Percentiles rank a stretch among this genome's conserved stretches.
Evolutionary conservation across 2,113 vertebrate genomes (phyloP).

Genomic region (Clarias batrachus): DNA sequence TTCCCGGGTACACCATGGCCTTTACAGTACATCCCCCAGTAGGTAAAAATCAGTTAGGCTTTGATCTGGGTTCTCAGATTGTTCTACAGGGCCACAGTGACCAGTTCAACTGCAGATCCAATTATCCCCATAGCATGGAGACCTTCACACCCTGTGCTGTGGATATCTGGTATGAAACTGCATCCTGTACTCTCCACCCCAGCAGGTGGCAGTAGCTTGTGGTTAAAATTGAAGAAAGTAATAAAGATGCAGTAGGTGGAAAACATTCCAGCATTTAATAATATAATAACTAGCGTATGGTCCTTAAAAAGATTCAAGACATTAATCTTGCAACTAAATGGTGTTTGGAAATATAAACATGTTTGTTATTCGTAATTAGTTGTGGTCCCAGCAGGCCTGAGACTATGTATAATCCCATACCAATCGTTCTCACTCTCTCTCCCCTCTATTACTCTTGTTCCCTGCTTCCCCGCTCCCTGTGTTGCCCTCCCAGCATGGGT

Average conservation of each 20-base stretch:
- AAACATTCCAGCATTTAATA: no score
- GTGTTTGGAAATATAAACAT: not conserved
- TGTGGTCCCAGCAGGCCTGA: not conserved
- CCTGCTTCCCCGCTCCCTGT: slow-evolving; percentile 26
- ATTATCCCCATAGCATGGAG: no score
- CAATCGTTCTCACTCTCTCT: slow-evolving; percentile 21
- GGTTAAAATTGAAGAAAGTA: not conserved
- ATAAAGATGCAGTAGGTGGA: not conserved
- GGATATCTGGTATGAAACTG: not conserved
- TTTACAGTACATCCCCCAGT: no score
- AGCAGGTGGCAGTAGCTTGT: not conserved
- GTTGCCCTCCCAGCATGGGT: slow-evolving; percentile 63
- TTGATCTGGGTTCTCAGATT: no score
- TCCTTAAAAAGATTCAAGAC: not conserved
- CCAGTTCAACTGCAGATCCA: no score
- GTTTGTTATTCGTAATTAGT: not conserved
- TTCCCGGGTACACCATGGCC: no score
- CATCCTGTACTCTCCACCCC: not conserved
- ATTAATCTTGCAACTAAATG: not conserved
- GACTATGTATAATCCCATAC: not conserved
- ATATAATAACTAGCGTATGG: not conserved
- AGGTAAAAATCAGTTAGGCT: no score
- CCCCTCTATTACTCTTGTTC: slow-evolving; percentile 25
- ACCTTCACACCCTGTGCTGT: no score
- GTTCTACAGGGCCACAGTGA: no score